Percentiles rank a stretch among this genome's conserved stretches.
phyloP scores from a whole-genome alignment of 2,113 vertebrate genomes.

The Shinisaurus crocodilurus region DNA sequence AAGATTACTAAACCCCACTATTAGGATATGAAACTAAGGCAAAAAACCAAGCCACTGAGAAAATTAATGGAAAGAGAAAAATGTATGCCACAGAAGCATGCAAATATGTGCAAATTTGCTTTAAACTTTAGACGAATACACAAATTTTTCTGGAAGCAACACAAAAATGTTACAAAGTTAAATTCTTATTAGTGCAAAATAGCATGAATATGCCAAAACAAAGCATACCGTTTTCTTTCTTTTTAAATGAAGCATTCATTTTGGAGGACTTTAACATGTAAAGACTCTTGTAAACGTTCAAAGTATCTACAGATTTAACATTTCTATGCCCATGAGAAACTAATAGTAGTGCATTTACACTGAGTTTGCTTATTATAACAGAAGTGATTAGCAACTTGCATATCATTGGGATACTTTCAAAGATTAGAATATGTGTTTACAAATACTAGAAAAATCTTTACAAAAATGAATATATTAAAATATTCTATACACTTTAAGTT shows the following conservation, averaged over 20 bases:
- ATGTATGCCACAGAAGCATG: conserved; percentile 22
- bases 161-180: conserved; percentile 78
- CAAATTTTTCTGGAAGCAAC: conserved; percentile 73
- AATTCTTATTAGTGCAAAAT: conserved; percentile 82
- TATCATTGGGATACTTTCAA: conserved; percentile 73
- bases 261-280: conserved; percentile 66
- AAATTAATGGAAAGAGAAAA: conserved; percentile 64
- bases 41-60: conserved; percentile 63
- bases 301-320: conserved; percentile 72
- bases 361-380: conserved; percentile 56
- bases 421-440: conserved; percentile 76
- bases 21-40: conserved; percentile 68
- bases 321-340: conserved; percentile 74
- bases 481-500: conserved; percentile 84
- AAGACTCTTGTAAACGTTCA: conserved; percentile 78
- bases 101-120: conserved; percentile 81
- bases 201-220: conserved; percentile 82
- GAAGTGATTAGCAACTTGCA: conserved; percentile 74
- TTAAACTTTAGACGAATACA: conserved; percentile 75
- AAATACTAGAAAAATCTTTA: conserved; percentile 85
- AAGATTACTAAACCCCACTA: conserved; percentile 62
- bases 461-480: conserved; percentile 86
- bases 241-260: conserved; percentile 61
- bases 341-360: conserved; percentile 80
- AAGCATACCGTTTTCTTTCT: conserved; percentile 70